phyloP scores from a whole-genome alignment of 1,140 invertebrate genomes.

The Nephotettix cincticeps region DNA sequence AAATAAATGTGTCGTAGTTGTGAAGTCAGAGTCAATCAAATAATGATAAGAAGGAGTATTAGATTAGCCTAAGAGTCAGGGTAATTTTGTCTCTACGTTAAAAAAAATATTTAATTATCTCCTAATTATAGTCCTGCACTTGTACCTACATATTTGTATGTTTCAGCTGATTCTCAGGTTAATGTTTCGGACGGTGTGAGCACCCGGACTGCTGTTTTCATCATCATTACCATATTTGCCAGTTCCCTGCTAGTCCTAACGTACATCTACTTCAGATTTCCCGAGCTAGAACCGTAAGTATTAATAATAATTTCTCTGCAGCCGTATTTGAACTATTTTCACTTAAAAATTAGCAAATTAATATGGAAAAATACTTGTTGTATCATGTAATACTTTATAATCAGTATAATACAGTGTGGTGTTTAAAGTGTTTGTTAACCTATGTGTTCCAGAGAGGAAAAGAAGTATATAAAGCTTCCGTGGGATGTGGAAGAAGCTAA shows the following conservation, averaged over 20 bases:
- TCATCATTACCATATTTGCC: conserved; percentile 26
- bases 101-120: no score
- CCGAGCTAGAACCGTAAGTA: conserved; percentile 78
- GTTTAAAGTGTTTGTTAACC: no score
- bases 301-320: neutral
- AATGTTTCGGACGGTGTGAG: conserved; percentile 22
- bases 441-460: conserved; percentile 89
- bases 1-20: no score
- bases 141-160: neutral
- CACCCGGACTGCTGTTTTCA: conserved; percentile 18
- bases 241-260: conserved; percentile 50
- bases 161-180: neutral
- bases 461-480: conserved; percentile 86
- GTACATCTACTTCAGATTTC: conserved; percentile 75
- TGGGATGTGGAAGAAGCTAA: conserved; percentile 96
- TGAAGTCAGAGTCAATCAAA: no score
- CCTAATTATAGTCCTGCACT: no score
- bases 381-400: neutral
- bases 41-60: no score
- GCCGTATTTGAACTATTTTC: neutral
- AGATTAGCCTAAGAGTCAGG: no score
- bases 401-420: conserved; percentile 19
- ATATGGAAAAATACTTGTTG: neutral
- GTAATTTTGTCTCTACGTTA: no score
- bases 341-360: neutral